Evolutionary conservation across 2,888 invertebrate genomes (phyloP), one percentile per base, ranked within the genome.

Genomic region (Clanis bilineata): DNA sequence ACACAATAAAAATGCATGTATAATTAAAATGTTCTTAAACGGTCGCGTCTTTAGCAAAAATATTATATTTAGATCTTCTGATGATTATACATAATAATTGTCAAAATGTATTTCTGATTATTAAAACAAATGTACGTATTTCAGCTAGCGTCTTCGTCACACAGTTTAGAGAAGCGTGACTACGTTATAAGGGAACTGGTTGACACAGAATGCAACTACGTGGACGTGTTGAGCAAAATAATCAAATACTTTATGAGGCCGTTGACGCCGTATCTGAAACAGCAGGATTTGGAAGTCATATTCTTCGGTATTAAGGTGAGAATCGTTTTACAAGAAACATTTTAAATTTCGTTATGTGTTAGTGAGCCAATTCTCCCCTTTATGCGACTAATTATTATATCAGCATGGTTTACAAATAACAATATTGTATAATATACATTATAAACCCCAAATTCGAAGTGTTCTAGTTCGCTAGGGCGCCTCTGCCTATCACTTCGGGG

Each of bases 171-270:
- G 85, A 98, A 98, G 85, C 93, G 98, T 62, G 98, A 99, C 85
- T 98, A 97, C 82, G 97, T 97, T 54, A 96, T 97, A 76, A 94
- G 96, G 67, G 99, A 99, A 85, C 93, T 99, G 59, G 95, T 99
- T 41, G 99, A 99, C 83, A 99, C 99, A 0, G 99, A 99, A 88
- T 96, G 96, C 76, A 99, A 99, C 87, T 99, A 99, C 83, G 96
- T 98, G 56, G 97, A 98, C 77, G 99, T 98, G 10, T 93, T 99
- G 58, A 95, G 94, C 77, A 98, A 97, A 89, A 93, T 98, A 56
- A 94, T 96, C 70, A 94, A 94, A 70, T 95, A 96, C 82, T 98
- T 97, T 79, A 94, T 97, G 88, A 93, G 94, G 72, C 97, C 97
- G 2, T 90, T 99, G 67, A 93, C 94, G 60, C 92, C 93, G 56